Base-by-base conservation (phyloP, 2,888 invertebrate species). In the Myopa testacea region DNA sequence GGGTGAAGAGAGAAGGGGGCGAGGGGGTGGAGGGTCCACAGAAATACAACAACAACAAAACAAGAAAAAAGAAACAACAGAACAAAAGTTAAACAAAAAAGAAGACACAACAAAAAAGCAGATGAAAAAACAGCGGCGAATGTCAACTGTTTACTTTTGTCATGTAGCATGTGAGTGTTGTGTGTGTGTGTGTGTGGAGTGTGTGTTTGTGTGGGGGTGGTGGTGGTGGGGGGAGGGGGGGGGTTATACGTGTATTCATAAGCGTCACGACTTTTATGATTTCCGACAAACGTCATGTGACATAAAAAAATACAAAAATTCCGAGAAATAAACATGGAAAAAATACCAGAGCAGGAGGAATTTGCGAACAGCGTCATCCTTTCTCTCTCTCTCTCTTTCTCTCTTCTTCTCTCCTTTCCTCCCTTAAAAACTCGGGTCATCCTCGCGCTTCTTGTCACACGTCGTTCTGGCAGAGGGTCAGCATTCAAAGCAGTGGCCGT, bases 71-170 rank as follows among this genome's bases (percentile, higher is more conserved):
- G 69, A 52, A 50, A 50, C 69, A 34, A 38, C 40, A 26, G n/a
- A 19, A 50, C 70, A 68, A 67, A 10, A 67, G 38, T 7, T 10
- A 67, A 38, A 37, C 16, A 19, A 55, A 55, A 71, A 71, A 55
- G 26, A 38, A 34, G 58, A 71, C 10, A 14, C 26, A 7, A 50
- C 26, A 69, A 34, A 69, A 16, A 50, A 52, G 8, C 40, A 45
- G 45, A 26, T 50, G 52, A 52, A 45, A 37, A 40, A 40, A 16
- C 14, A 55, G 60, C 12, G 4, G 62, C 7, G 38, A 75, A 75
- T 68, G 75, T 68, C 58, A 37, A 45, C 68, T 75, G 75, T 68
- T 58, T 68, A 45, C 75, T 67, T 67, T 68, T 75, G 60, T 60
- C 67, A 75, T 55, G 26, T 58, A 26, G 26, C 26, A 26, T 26